Percentiles rank a stretch among this genome's conserved stretches.
Evolutionary conservation across 2,888 invertebrate genomes (phyloP).

Genomic region (Leptura quadrifasciata): DNA sequence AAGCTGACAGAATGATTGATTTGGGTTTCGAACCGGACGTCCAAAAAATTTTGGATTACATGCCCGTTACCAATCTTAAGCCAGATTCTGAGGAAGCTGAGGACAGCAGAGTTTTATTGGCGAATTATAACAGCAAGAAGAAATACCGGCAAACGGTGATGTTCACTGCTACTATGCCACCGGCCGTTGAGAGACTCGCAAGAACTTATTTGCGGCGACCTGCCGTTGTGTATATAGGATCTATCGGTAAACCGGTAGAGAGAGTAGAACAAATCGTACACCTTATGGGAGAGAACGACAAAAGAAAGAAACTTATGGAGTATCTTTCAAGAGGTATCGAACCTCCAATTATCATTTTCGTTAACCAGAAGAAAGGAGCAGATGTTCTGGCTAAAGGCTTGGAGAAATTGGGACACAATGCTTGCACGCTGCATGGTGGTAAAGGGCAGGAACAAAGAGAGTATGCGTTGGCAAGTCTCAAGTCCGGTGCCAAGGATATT

Average conservation of each 20-base stretch:
- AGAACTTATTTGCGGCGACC: constrained; percentile 95
- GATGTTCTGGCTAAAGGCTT: constrained; percentile 97
- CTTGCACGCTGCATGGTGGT: constrained; percentile 98
- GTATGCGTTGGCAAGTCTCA: constrained; percentile 96
- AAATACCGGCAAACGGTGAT: constrained; percentile 99
- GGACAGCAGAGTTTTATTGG: constrained; percentile 84
- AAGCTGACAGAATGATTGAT: constrained; percentile 99
- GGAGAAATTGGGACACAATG: constrained; percentile 97
- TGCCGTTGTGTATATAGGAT: constrained; percentile 97
- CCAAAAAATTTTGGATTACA: constrained; percentile 96
- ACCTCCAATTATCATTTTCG: constrained; percentile 99
- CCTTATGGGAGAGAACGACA: constrained; percentile 96
- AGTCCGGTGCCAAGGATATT: constrained; percentile 97
- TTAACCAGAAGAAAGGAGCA: constrained; percentile 98
- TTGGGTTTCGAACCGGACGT: constrained; percentile 99
- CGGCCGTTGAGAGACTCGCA: constrained; percentile 97
- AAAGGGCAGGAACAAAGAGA: constrained; percentile 99
- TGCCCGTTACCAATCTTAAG: constrained; percentile 98
- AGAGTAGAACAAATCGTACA: constrained; percentile 98
- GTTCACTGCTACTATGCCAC: constrained; percentile 99
- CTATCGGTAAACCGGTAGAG: constrained; percentile 96
- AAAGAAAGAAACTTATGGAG: constrained; percentile 96
- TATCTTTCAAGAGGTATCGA: constrained; percentile 93
- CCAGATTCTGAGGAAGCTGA: constrained; percentile 99
- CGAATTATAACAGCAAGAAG: constrained; percentile 96